Evolutionary conservation across 2,888 invertebrate species (phyloP).

Genomic region (Himalopsyche anomala): DNA sequence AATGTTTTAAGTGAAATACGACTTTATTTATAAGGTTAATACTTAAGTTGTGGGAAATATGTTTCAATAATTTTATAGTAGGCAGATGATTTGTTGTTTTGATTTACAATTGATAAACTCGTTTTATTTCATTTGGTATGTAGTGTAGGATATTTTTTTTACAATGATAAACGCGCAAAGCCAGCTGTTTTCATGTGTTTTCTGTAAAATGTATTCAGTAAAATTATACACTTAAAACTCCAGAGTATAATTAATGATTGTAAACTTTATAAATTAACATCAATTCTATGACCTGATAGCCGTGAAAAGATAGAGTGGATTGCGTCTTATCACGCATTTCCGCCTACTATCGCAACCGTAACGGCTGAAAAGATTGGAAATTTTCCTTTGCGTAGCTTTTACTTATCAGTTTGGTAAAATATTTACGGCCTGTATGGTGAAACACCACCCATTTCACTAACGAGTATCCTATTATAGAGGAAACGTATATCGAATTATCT

Average conservation of each 20-base stretch:
- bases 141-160: not conserved
- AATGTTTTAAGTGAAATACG: too few relatives aligned
- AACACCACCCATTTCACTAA: conserved; percentile 35
- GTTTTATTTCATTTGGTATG: not conserved
- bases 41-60: not conserved
- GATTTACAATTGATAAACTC: not conserved
- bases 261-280: conserved; percentile 65
- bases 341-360: conserved; percentile 46
- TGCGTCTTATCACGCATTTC: conserved; percentile 63
- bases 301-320: conserved; percentile 65
- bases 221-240: conserved; percentile 60
- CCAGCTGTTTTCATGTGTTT: conserved; percentile 9
- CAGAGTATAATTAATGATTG: conserved; percentile 65
- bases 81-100: not conserved
- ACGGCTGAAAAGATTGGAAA: conserved; percentile 53
- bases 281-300: conserved; percentile 64
- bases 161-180: conserved; percentile 39
- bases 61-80: not conserved
- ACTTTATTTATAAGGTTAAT: too few relatives aligned
- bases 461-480: conserved; percentile 14
- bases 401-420: conserved; percentile 51
- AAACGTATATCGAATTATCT: conserved; percentile 20
- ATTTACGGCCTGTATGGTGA: conserved; percentile 46
- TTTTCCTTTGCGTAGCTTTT: conserved; percentile 48
- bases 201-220: conserved; percentile 52